phyloP scores from a whole-genome alignment of 2,797 vertebrate genomes.

The Aldrovandia affinis region DNA sequence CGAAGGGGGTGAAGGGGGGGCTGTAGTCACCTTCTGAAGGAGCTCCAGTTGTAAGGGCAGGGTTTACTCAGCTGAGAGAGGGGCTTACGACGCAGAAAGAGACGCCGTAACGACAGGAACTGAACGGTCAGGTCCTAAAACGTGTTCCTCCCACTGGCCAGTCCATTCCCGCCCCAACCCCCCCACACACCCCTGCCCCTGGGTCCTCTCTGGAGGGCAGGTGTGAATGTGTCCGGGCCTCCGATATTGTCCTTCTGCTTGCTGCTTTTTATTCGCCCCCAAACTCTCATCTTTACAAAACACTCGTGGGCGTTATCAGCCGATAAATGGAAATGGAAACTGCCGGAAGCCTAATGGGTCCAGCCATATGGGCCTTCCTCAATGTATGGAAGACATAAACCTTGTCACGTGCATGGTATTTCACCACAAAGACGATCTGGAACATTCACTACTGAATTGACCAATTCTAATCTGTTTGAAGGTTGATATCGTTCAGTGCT shows the following conservation, averaged over 20 bases:
- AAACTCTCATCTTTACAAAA: constrained; percentile 38
- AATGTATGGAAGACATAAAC: not conserved
- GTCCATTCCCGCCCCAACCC: constrained; percentile 47
- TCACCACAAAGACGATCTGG: not conserved
- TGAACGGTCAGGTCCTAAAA: constrained; percentile 56
- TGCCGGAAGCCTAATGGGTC: not conserved
- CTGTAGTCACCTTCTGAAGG: constrained; percentile 70
- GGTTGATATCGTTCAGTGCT: not conserved
- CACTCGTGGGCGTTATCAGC: constrained; percentile 37
- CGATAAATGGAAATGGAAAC: constrained; percentile 14
- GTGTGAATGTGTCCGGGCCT: constrained; percentile 51
- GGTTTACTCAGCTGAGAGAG: constrained; percentile 75
- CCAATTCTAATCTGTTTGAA: not conserved
- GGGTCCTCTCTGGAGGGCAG: constrained; percentile 49
- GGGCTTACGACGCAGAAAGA: constrained; percentile 68
- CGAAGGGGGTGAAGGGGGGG: constrained; percentile 50
- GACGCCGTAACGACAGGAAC: constrained; percentile 62
- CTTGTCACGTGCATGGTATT: not conserved
- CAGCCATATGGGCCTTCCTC: not conserved
- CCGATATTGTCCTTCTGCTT: constrained; percentile 46
- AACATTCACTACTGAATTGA: not conserved
- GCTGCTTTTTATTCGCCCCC: not conserved
- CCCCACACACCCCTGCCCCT: constrained; percentile 57
- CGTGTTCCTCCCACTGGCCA: constrained; percentile 46
- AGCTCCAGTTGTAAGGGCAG: constrained; percentile 71